Percentiles rank a stretch among this genome's conserved stretches.
phyloP scores from a whole-genome alignment of 2,113 vertebrate species.

The Phodopus roborovskii region DNA sequence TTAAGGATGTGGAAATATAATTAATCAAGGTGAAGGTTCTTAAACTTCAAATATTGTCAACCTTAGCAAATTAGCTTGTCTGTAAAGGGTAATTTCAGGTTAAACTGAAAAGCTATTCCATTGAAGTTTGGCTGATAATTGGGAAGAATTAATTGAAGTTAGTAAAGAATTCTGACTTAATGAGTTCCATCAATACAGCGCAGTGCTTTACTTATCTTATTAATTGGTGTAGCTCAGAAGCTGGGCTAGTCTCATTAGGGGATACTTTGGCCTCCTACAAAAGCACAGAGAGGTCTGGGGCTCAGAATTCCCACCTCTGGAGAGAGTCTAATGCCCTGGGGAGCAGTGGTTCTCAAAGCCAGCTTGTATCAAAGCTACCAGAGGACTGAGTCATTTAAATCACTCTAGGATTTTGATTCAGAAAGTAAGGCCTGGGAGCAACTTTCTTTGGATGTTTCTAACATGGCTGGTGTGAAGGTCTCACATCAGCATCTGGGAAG shows the following conservation, averaged over 20 bases:
- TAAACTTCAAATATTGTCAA: constrained; percentile 60
- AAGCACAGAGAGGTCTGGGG: background rate
- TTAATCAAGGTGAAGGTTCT: constrained; percentile 50
- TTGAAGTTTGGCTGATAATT: constrained; percentile 66
- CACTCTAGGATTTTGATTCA: background rate
- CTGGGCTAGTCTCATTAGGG: constrained; percentile 9
- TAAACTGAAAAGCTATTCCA: constrained; percentile 68
- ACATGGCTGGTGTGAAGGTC: background rate
- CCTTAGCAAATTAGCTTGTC: constrained; percentile 64
- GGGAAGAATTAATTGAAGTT: constrained; percentile 70
- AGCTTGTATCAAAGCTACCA: background rate
- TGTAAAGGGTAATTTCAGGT: constrained; percentile 68
- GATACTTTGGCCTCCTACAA: background rate
- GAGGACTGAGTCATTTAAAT: background rate
- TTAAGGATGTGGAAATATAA: constrained; percentile 12
- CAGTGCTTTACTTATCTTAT: constrained; percentile 56
- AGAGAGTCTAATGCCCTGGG: fast-evolving
- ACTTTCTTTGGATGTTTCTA: background rate
- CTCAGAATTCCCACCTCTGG: background rate
- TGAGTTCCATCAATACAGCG: constrained; percentile 60
- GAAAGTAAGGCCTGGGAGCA: background rate
- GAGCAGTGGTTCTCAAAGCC: background rate
- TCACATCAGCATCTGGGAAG: background rate
- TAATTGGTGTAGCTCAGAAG: constrained; percentile 54
- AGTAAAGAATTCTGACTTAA: constrained; percentile 66